Conservation (phyloP, 1,140 invertebrate species). For the Leptinotarsa defecta region DNA sequence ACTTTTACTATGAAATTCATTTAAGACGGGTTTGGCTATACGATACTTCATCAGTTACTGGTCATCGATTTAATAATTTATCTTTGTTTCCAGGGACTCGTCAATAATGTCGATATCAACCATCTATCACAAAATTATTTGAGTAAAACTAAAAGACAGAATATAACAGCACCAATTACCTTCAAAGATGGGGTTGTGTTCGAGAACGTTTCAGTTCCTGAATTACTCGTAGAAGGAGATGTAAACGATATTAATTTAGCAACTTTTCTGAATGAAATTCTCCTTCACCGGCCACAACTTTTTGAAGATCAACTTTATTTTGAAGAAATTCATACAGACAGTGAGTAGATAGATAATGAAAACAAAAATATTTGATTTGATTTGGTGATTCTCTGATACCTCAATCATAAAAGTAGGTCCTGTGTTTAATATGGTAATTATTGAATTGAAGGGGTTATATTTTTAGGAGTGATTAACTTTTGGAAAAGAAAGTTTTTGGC, state of each 20-base stretch:
- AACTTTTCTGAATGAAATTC: constrained; percentile 38
- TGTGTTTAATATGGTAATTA: too few relatives aligned
- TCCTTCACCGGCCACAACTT: constrained; percentile 48
- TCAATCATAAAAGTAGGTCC: too few relatives aligned
- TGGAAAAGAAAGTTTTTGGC: too few relatives aligned
- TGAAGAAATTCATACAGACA: constrained; percentile 30
- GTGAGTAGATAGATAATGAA: not conserved
- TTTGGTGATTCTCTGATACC: too few relatives aligned
- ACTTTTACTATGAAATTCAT: too few relatives aligned
- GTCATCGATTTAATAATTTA: too few relatives aligned
- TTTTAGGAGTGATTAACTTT: too few relatives aligned
- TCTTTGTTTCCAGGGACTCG: constrained; percentile 41
- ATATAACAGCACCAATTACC: constrained; percentile 37
- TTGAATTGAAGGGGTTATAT: too few relatives aligned
- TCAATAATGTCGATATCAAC: constrained; percentile 43
- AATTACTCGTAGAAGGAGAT: constrained; percentile 30
- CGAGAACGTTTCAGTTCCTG: constrained; percentile 35
- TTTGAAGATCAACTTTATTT: constrained; percentile 45
- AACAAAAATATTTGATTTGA: too few relatives aligned
- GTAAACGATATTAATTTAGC: constrained; percentile 45
- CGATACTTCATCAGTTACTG: too few relatives aligned
- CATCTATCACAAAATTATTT: constrained; percentile 50
- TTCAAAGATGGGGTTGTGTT: constrained; percentile 45
- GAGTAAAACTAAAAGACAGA: constrained; percentile 50
- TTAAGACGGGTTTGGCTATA: too few relatives aligned